These are phyloP conservation scores for Andrena bucephala DNA, from an alignment of 2,888 invertebrate genomes.

Conservation along the genomic window DNA sequence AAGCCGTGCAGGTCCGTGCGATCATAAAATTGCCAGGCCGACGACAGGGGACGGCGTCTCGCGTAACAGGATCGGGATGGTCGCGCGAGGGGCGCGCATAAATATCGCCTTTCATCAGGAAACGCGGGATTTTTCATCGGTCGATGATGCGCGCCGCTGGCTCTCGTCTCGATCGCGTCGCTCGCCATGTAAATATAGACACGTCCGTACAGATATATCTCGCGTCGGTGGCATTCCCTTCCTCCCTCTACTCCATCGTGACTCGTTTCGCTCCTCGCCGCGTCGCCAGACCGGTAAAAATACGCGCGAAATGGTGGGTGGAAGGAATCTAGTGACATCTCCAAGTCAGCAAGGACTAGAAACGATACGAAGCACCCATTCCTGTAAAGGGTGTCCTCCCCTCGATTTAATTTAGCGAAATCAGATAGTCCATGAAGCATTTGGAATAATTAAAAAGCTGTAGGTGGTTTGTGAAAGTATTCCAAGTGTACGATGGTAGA, in stretches of 20 bases:
- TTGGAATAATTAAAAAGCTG: too few species aligned
- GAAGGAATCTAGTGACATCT: background rate
- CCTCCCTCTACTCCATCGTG: background rate
- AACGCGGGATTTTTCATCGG: conserved; percentile 69
- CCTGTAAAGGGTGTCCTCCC: too few species aligned
- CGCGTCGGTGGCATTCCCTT: conserved; percentile 15
- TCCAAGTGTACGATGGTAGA: too few species aligned
- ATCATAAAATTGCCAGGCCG: conserved; percentile 7
- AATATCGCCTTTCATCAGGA: conserved; percentile 70
- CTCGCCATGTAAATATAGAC: conserved; percentile 70
- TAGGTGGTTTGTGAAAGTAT: too few species aligned
- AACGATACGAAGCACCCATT: too few species aligned
- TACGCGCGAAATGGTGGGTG: conserved; percentile 16
- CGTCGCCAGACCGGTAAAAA: conserved; percentile 38
- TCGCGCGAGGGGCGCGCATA: conserved; percentile 46
- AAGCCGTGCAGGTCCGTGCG: conserved; percentile 6
- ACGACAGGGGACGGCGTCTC: background rate
- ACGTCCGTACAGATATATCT: conserved; percentile 67
- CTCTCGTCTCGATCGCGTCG: conserved; percentile 55
- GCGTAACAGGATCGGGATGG: conserved; percentile 36
- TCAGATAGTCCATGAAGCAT: too few species aligned
- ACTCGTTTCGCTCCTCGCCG: conserved; percentile 6
- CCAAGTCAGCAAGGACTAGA: too few species aligned
- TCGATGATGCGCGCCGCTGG: conserved; percentile 60
- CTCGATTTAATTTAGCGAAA: too few species aligned